These are phyloP conservation scores for Achroia grisella DNA, from an alignment of 1,140 invertebrate genomes.

Conservation along the genomic window DNA sequence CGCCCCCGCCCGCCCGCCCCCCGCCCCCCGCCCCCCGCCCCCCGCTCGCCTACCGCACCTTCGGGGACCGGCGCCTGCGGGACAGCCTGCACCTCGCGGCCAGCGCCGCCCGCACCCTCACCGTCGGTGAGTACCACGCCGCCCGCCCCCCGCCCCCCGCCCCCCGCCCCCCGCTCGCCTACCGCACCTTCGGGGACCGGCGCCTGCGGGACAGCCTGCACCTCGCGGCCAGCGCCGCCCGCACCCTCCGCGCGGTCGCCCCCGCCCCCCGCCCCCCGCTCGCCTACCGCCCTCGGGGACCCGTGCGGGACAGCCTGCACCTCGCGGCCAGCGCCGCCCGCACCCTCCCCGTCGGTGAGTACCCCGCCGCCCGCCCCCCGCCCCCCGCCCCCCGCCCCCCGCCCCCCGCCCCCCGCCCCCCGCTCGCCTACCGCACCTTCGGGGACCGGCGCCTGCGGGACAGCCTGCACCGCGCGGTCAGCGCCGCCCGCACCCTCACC, in stretches of 20 bases:
- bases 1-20: no score
- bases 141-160: no score
- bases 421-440: slow-evolving; percentile 94
- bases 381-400: no score
- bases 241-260: no score
- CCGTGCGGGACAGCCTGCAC: slow-evolving; percentile 2
- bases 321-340: slow-evolving; percentile 90
- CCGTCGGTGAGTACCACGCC: no score
- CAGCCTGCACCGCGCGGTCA: slow-evolving; percentile 79
- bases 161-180: slow-evolving; percentile 81
- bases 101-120: no score
- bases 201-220: slow-evolving; percentile 80
- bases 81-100: no score
- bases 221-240: no score
- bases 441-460: slow-evolving; percentile 81
- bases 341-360: slow-evolving; percentile 99
- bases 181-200: slow-evolving; percentile 92
- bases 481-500: slow-evolving; percentile 76
- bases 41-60: slow-evolving; percentile 91
- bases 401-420: slow-evolving; percentile 77
- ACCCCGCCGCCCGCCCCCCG: slow-evolving; percentile 96
- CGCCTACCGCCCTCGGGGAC: slow-evolving; percentile 74
- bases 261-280: no score
- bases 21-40: no score
- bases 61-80: slow-evolving; percentile 82